Base-by-base conservation (phyloP, 2,113 vertebrate genomes). In the Cebus imitator region DNA sequence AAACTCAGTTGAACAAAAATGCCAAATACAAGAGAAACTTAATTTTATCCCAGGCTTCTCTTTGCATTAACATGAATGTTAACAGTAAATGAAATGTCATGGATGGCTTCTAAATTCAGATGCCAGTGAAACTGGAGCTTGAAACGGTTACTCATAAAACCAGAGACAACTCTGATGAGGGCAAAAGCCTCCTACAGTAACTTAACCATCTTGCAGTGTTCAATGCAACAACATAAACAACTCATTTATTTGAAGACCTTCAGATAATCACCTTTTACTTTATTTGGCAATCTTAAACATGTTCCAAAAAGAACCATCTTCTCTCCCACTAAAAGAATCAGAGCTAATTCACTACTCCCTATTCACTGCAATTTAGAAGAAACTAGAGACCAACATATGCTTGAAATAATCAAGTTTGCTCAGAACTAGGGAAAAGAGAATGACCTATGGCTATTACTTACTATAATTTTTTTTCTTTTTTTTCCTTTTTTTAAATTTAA, bases 81-180 rank as follows among this genome's bases (percentile, higher is more conserved):
- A 64, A 79, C 45, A 78, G 17, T 13, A 57, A 91, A 83, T 66
- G 66, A 66, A 76, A 32, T 90, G 83, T 40, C 76, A 89, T 20
- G 25, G 68, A 30, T 79, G 73, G 80, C 37, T 85, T 76, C 35
- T 72, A 85, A 96, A 83, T 43, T 97, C 58, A 93, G 80, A 92
- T 73, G 5, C 66, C 61, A 96, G 92, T 73, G 17, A 4, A n/a
- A 68, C 11, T 61, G 85, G 57, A 64, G 73, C 87, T 85, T 86
- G 40, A 79, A 52, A 96, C 64, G 50, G 92, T 20, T 6, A 75
- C 35, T 87, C 37, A 75, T 5, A 80, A 96, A 57, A 90, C 4
- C 89, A 96, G 66, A 95, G 21, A 27, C 35, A 92, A 95, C 95
- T 17, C 78, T 92, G 81, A 83, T 40, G 79, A 95, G 45, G 72